phyloP scores from a whole-genome alignment of 2,113 vertebrate species.

The Notarius lentiginosus region DNA sequence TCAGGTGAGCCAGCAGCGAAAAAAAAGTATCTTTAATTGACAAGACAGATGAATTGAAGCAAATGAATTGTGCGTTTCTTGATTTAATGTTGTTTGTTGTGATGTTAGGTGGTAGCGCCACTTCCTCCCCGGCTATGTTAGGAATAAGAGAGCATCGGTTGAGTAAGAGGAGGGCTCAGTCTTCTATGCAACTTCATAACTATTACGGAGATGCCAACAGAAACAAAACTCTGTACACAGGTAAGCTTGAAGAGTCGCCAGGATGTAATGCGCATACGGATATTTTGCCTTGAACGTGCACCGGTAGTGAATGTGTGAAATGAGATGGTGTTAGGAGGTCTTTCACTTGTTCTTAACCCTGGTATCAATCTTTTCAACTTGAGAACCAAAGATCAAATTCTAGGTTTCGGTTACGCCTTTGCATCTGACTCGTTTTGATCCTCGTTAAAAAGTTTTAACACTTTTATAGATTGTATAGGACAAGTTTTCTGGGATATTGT shows the following conservation, averaged over 20 bases:
- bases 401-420: neutral
- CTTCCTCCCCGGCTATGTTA: slow-evolving; percentile 92
- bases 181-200: slow-evolving; percentile 95
- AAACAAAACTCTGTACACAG: slow-evolving; percentile 86
- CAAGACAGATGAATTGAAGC: neutral
- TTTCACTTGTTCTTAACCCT: neutral
- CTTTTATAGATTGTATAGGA: neutral
- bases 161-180: slow-evolving; percentile 87
- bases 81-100: neutral
- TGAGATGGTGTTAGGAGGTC: neutral
- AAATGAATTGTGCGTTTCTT: neutral
- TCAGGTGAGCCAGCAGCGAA: slow-evolving; percentile 78
- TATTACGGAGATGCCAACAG: slow-evolving; percentile 87
- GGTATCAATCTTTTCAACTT: neutral
- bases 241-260: slow-evolving; percentile 63
- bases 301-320: neutral
- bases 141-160: slow-evolving; percentile 89
- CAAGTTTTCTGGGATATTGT: neutral
- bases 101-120: slow-evolving; percentile 89
- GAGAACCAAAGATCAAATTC: neutral
- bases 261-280: neutral
- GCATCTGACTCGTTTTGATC: neutral
- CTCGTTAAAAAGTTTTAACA: neutral
- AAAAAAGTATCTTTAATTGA: neutral
- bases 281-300: neutral